A percentile compares a stretch with the other conserved stretches of the same genome.
phyloP scores from a whole-genome alignment of 2,113 vertebrate species.

The Neogale vison region DNA sequence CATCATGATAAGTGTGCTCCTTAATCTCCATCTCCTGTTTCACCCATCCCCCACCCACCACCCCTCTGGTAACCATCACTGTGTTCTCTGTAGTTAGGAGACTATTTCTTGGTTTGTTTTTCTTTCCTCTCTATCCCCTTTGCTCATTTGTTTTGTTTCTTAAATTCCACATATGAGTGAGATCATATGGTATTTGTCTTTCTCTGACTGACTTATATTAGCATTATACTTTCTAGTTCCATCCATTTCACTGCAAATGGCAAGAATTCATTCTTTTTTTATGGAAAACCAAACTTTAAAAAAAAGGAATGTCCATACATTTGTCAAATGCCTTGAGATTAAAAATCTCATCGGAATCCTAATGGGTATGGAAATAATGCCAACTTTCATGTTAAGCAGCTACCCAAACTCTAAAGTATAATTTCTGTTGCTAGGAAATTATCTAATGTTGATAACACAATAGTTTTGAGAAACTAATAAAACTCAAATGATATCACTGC shows the following conservation, averaged over 20 bases:
- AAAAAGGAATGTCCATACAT: conserved; percentile 21
- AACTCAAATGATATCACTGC: background rate
- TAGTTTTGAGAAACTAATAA: background rate
- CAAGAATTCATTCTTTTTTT: background rate
- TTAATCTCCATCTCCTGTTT: too few relatives aligned
- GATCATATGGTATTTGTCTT: background rate
- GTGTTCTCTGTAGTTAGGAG: too few relatives aligned
- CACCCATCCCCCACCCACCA: too few relatives aligned
- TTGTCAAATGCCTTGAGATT: conserved; percentile 10
- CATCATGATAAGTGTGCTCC: background rate
- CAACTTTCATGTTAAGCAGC: background rate
- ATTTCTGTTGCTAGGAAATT: background rate
- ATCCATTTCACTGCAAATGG: background rate
- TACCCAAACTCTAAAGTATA: background rate
- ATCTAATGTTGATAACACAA: background rate
- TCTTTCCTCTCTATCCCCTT: too few relatives aligned
- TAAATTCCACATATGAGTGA: too few relatives aligned
- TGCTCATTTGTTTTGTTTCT: too few relatives aligned
- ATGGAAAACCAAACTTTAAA: background rate
- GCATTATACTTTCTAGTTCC: background rate
- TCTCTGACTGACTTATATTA: background rate
- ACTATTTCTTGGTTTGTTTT: too few relatives aligned
- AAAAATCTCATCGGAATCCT: conserved; percentile 19
- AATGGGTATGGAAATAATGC: background rate
- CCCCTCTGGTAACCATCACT: too few relatives aligned